Conservation (phyloP, 2,888 invertebrate species). For the Sericinus montela region DNA sequence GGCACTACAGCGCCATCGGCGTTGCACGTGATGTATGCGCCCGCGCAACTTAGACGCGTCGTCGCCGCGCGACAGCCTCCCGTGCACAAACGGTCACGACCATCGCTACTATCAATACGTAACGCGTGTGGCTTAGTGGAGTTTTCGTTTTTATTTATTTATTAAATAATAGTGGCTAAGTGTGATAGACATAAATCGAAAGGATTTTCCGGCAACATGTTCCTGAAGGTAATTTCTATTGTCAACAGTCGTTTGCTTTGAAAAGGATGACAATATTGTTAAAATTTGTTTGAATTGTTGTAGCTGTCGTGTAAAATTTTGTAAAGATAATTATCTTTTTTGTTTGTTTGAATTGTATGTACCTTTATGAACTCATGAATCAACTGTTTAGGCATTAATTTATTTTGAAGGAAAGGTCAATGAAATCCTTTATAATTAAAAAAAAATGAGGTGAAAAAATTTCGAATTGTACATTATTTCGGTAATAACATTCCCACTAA, state of each 20-base stretch:
- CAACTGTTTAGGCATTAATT: no score
- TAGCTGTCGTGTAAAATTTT: not conserved
- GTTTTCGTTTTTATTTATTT: constrained; percentile 30
- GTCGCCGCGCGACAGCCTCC: constrained; percentile 69
- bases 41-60: constrained; percentile 66
- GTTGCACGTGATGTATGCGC: constrained; percentile 72
- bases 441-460: no score
- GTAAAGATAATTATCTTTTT: not conserved
- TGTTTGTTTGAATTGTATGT: no score
- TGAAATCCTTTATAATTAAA: no score
- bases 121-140: constrained; percentile 58
- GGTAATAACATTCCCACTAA: no score
- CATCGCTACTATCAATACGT: constrained; percentile 45
- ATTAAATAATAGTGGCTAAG: constrained; percentile 23
- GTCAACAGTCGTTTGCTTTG: constrained; percentile 22
- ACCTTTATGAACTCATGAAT: no score
- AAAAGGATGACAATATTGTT: constrained; percentile 4
- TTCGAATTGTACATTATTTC: no score
- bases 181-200: constrained; percentile 10
- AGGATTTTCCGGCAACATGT: constrained; percentile 25
- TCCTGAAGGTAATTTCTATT: constrained; percentile 28
- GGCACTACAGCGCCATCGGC: constrained; percentile 54
- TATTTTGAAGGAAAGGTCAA: no score
- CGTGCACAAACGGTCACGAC: constrained; percentile 50
- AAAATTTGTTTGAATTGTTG: constrained; percentile 1